Evolutionary conservation across 2,797 vertebrate genomes (phyloP).

Genomic region (Microctenopoma stevenorrisi): DNA sequence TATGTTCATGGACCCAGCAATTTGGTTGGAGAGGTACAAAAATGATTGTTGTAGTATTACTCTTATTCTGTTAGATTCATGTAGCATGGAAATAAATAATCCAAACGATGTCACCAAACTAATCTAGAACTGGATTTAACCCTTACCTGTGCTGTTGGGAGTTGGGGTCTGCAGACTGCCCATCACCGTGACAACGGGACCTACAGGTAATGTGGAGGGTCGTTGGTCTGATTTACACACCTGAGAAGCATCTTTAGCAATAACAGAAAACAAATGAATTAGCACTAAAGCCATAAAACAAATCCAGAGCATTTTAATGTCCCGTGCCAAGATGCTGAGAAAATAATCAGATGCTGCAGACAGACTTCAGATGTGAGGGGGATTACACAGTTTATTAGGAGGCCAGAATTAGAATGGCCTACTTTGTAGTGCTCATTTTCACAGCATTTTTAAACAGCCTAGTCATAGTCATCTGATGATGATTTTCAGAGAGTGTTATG

Average conservation of each 20-base stretch:
- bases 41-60: neutral
- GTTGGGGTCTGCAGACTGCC: conserved; percentile 97
- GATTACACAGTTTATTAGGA: conserved; percentile 45
- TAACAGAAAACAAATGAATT: conserved; percentile 28
- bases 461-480: conserved; percentile 25
- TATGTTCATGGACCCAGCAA: conserved; percentile 14
- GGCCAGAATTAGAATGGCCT: conserved; percentile 48
- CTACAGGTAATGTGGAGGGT: conserved; percentile 94
- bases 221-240: conserved; percentile 96
- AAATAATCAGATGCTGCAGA: conserved; percentile 35
- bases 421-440: conserved; percentile 46
- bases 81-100: neutral
- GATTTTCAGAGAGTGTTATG: neutral
- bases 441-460: conserved; percentile 31
- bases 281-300: conserved; percentile 8
- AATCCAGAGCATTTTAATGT: conserved; percentile 29
- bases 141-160: conserved; percentile 97
- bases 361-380: conserved; percentile 23
- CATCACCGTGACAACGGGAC: conserved; percentile 92
- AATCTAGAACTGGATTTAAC: neutral
- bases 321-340: conserved; percentile 5
- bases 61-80: conserved; percentile 5
- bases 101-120: neutral
- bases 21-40: neutral
- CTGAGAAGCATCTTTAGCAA: conserved; percentile 89